These are phyloP conservation scores for Macroramphosus scolopax DNA, from an alignment of 2,797 vertebrate genomes.

Conservation along the genomic window DNA sequence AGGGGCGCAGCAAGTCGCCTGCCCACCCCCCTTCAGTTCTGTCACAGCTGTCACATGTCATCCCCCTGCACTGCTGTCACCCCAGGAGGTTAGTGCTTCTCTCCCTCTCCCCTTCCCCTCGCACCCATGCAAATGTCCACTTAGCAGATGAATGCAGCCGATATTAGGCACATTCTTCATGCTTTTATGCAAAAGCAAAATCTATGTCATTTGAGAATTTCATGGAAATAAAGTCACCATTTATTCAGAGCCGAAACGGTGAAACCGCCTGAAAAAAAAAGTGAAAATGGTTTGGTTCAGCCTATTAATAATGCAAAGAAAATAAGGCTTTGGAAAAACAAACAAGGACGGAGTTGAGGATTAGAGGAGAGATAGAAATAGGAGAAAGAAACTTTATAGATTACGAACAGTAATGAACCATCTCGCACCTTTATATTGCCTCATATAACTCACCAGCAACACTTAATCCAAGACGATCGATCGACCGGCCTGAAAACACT, in stretches of 20 bases:
- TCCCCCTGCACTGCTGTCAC: slow-evolving; percentile 94
- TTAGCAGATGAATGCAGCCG: slow-evolving; percentile 96
- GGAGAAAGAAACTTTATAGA: slow-evolving; percentile 42
- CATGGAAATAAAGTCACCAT: slow-evolving; percentile 98
- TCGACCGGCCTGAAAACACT: slow-evolving; percentile 62
- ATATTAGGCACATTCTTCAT: slow-evolving; percentile 98
- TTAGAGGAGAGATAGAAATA: slow-evolving; percentile 69
- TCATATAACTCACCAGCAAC: slow-evolving; percentile 62
- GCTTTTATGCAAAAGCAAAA: slow-evolving; percentile 99
- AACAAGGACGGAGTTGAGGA: slow-evolving; percentile 80
- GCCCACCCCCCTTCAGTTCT: slow-evolving; percentile 87
- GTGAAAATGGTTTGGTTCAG: slow-evolving; percentile 96
- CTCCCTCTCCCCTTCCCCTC: slow-evolving; percentile 70
- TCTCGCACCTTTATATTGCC: slow-evolving; percentile 55
- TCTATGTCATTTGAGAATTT: slow-evolving; percentile 97
- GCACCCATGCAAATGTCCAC: slow-evolving; percentile 99
- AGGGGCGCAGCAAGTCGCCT: slow-evolving; percentile 91
- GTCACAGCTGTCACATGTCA: slow-evolving; percentile 99
- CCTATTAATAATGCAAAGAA: slow-evolving; percentile 87
- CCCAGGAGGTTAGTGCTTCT: slow-evolving; percentile 88
- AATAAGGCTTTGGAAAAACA: slow-evolving; percentile 85
- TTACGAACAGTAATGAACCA: slow-evolving; percentile 61
- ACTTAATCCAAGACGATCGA: slow-evolving; percentile 70
- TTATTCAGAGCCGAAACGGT: slow-evolving; percentile 90
- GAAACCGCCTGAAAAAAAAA: slow-evolving; percentile 90